Evolutionary conservation across 2,797 vertebrate species (phyloP).

Genomic region (Darevskia nairensis): DNA sequence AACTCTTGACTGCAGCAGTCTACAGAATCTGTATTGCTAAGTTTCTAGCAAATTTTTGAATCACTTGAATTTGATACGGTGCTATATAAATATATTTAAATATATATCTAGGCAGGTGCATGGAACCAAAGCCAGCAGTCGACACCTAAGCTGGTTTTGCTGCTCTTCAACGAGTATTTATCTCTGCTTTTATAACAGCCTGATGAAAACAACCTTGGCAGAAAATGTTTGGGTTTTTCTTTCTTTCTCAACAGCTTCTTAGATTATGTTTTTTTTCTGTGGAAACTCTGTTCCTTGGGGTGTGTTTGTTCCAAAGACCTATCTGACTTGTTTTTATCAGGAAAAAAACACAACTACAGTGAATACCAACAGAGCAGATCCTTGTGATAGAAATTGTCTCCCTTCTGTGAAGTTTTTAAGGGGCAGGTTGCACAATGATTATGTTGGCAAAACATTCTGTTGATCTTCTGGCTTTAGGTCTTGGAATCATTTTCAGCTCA

Average conservation of each 20-base stretch:
- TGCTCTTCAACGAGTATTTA: constrained; percentile 43
- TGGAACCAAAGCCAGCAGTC: constrained; percentile 31
- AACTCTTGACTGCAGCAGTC: constrained; percentile 54
- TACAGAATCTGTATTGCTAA: constrained; percentile 50
- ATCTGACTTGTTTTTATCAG: constrained; percentile 55
- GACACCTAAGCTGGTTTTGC: constrained; percentile 46
- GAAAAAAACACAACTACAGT: constrained; percentile 35
- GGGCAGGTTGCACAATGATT: constrained; percentile 46
- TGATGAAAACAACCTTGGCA: constrained; percentile 61
- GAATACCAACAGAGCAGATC: constrained; percentile 29
- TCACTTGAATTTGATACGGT: constrained; percentile 81
- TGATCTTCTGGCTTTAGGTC: constrained; percentile 42
- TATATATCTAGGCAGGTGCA: constrained; percentile 46
- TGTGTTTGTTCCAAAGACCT: constrained; percentile 43
- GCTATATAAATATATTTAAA: constrained; percentile 73
- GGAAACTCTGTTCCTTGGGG: constrained; percentile 37
- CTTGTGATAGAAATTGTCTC: constrained; percentile 52
- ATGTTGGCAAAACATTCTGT: constrained; percentile 35
- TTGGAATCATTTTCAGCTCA: constrained; percentile 41
- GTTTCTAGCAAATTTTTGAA: constrained; percentile 70
- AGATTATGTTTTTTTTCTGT: constrained; percentile 36
- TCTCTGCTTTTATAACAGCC: constrained; percentile 66
- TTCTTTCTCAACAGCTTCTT: constrained; percentile 65
- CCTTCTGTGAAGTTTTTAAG: constrained; percentile 58
- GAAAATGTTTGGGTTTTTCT: not conserved